A percentile compares a stretch with the other conserved stretches of the same genome.
Evolutionary conservation across 2,888 invertebrate genomes (phyloP).

Genomic region (Pterobdella sp.): DNA sequence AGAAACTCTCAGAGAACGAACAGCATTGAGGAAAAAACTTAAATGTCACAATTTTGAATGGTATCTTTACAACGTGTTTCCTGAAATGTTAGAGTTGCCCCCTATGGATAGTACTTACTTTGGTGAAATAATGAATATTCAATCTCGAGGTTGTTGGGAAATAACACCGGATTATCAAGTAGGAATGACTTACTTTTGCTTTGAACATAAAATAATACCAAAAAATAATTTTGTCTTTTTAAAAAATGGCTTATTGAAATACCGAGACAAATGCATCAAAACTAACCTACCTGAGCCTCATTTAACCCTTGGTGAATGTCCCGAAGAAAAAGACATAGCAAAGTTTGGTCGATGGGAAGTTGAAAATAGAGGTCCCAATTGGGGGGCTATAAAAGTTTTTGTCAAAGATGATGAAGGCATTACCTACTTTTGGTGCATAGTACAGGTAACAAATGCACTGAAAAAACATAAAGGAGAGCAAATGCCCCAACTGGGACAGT

Average conservation of each 20-base stretch:
- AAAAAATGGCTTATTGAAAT: conserved; percentile 34
- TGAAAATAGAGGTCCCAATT: conserved; percentile 27
- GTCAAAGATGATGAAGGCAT: conserved; percentile 27
- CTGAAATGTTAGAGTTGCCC: conserved; percentile 55
- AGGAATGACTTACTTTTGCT: conserved; percentile 39
- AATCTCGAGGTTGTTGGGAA: conserved; percentile 39
- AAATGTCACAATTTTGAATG: conserved; percentile 60
- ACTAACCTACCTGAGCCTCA: conserved; percentile 32
- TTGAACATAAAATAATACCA: conserved; percentile 40
- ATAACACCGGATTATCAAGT: conserved; percentile 37
- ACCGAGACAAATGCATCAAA: conserved; percentile 36
- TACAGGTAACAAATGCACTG: conserved; percentile 39
- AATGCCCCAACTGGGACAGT: conserved; percentile 37
- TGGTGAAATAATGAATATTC: conserved; percentile 39
- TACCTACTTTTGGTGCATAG: conserved; percentile 34
- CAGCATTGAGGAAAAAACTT: conserved; percentile 67
- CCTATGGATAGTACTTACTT: conserved; percentile 34
- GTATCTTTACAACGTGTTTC: conserved; percentile 49
- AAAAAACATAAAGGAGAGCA: conserved; percentile 36
- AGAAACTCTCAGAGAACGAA: conserved; percentile 52
- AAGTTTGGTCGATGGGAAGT: conserved; percentile 35
- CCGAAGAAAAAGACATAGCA: conserved; percentile 30
- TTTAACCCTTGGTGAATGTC: conserved; percentile 36
- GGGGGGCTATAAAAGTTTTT: conserved; percentile 34
- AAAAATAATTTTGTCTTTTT: conserved; percentile 37